These are phyloP conservation scores for Lasioglossum malachurum DNA, from an alignment of 2,888 invertebrate species.

Conservation along the genomic window DNA sequence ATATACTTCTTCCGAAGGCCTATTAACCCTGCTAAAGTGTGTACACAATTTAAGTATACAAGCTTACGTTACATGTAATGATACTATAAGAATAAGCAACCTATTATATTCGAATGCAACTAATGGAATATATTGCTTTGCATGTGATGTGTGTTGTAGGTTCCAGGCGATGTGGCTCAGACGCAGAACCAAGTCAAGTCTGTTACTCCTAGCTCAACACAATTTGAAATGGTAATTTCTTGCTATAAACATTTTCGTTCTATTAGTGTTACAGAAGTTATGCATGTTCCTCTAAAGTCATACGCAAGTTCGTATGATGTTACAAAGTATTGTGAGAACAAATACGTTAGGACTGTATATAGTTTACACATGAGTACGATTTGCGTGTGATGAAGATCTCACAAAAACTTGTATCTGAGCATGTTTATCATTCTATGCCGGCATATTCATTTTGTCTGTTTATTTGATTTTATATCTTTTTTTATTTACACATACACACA, in stretches of 20 bases:
- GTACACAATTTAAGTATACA: slow-evolving; percentile 59
- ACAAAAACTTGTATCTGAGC: slow-evolving; percentile 79
- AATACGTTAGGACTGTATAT: neutral
- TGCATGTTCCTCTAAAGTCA: slow-evolving; percentile 64
- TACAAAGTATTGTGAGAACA: slow-evolving; percentile 12
- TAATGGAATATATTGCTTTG: slow-evolving; percentile 73
- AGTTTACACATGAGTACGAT: slow-evolving; percentile 31
- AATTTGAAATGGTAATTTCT: slow-evolving; percentile 84
- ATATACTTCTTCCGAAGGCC: slow-evolving; percentile 92
- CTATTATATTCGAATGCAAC: slow-evolving; percentile 52
- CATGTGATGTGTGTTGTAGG: slow-evolving; percentile 78
- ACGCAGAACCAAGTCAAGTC: slow-evolving; percentile 83
- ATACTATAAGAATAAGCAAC: slow-evolving; percentile 44
- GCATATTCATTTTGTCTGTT: slow-evolving; percentile 79
- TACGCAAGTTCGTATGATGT: slow-evolving; percentile 57
- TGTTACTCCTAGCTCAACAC: slow-evolving; percentile 80
- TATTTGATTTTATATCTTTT: slow-evolving; percentile 4
- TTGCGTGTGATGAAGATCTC: slow-evolving; percentile 66
- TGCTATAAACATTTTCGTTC: slow-evolving; percentile 49
- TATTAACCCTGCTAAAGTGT: slow-evolving; percentile 88
- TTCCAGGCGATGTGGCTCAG: slow-evolving; percentile 83
- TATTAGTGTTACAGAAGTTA: slow-evolving; percentile 47
- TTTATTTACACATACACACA: neutral
- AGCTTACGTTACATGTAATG: slow-evolving; percentile 41
- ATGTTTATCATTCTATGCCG: slow-evolving; percentile 82